Evolutionary conservation across 2,888 invertebrate species (phyloP), one percentile per base, ranked within the genome.

Genomic region (Pseudococcus longispinus): DNA sequence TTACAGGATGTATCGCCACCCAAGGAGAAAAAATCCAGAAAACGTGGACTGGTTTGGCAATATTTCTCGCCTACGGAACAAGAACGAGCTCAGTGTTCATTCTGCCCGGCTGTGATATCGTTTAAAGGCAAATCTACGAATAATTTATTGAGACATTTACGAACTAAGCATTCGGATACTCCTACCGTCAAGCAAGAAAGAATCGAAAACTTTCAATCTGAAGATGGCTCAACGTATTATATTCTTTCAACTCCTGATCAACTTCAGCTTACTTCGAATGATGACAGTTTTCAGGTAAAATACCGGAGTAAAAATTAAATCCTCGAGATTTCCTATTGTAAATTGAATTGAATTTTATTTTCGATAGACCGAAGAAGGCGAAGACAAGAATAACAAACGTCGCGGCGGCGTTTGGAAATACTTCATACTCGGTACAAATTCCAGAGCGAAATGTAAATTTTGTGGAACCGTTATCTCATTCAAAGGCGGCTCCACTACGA

Each of bases 101-200:
- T 86, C 77, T 86, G 86, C 32, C 44, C 86, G 9, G 51, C 86
- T 80, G 80, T 44, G 26, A 86, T 86, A 44, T 86, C 86, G 37
- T 86, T 74, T 51, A 86, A 86, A 77, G 86, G 86, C n/a, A 86
- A 86, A 86, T 86, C 86, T 44, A 86, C 86, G 5, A 86, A 86
- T 86, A 86, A 86, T 80, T 80, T 86, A 23, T 20, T 86, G 46
- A 23, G 86, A 51, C 86, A 86, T 86, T 80, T 86, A 9, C 77
- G 80, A n/a, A 86, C 86, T 18, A 86, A 86, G 20, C 86, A 86
- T 55, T 77, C 86, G 0, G 86, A 86, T 13, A 44, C 20, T 37
- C 37, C 37, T 29, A 74, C n/a, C 15, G 9, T 55, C 11, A 86
- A 46, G n/a, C 26, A 51, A 23, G 80, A 77, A n/a, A 80, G 74